Conservation (phyloP, 2,113 vertebrate species). For the Solea solea region DNA sequence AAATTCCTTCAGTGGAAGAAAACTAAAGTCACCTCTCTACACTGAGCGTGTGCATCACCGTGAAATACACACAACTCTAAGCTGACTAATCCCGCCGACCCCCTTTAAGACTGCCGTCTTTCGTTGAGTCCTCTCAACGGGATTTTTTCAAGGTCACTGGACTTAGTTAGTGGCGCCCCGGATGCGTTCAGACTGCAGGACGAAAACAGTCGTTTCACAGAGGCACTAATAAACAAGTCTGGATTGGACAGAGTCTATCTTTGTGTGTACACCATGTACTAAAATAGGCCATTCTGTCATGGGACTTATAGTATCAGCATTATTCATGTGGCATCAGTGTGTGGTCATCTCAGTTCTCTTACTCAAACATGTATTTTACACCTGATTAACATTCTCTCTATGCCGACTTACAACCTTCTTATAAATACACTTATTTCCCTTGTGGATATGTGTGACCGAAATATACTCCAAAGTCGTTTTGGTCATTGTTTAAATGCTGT, state of each 20-base stretch:
- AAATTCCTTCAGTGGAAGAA: constrained; percentile 4
- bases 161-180: constrained; percentile 21
- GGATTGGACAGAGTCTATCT: constrained; percentile 37
- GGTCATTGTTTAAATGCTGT: background rate
- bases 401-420: background rate
- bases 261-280: constrained; percentile 1
- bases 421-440: background rate
- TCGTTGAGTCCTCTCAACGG: constrained; percentile 31
- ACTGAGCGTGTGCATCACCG: background rate
- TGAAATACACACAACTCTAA: constrained; percentile 25
- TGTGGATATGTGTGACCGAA: background rate
- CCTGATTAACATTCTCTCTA: constrained; percentile 29
- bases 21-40: constrained; percentile 15
- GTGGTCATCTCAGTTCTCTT: constrained; percentile 4
- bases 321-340: constrained; percentile 5
- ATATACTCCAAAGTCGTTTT: background rate
- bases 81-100: constrained; percentile 24
- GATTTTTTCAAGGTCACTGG: constrained; percentile 43
- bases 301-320: background rate
- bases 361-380: constrained; percentile 10
- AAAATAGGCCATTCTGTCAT: constrained; percentile 55
- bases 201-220: constrained; percentile 42
- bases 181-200: constrained; percentile 27
- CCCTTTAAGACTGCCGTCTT: constrained; percentile 45
- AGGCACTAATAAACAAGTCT: constrained; percentile 52